A percentile compares a stretch with the other conserved stretches of the same genome.
Conservation (phyloP, 2,797 vertebrate species). For the Sternotherus odoratus region DNA sequence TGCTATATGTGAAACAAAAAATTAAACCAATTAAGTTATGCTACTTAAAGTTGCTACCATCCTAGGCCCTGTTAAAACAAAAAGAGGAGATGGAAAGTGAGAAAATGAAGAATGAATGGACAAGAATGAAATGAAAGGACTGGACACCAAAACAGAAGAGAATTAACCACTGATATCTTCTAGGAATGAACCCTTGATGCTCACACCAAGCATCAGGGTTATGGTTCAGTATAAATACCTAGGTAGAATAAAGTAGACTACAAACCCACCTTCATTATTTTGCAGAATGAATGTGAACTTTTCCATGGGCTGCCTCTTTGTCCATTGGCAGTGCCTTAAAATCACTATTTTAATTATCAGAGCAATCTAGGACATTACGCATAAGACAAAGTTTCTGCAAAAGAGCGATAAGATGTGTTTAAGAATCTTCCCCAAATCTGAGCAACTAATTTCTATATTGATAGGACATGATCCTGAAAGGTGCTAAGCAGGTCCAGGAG, state of each 20-base stretch:
- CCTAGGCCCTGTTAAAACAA: not conserved
- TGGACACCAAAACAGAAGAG: not conserved
- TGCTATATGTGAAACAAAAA: conserved; percentile 19
- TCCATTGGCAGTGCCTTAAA: not conserved
- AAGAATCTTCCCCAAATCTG: not conserved
- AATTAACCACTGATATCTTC: not conserved
- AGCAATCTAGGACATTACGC: not conserved
- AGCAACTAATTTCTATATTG: not conserved
- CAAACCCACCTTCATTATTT: not conserved
- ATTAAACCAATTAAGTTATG: not conserved
- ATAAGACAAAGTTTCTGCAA: not conserved
- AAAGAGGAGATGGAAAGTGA: not conserved
- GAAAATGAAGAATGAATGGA: conserved; percentile 19
- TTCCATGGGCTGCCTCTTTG: not conserved
- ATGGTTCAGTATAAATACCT: not conserved
- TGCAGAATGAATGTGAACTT: not conserved
- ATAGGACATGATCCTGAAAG: not conserved
- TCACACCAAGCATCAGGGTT: not conserved
- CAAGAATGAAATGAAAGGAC: not conserved
- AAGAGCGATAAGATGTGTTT: not conserved
- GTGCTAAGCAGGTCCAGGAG: not conserved
- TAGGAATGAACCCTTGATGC: not conserved
- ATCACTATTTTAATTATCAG: not conserved
- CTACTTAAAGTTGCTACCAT: not conserved
- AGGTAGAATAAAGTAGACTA: not conserved